Evolutionary conservation across 2,797 vertebrate species (phyloP).

Genomic region (Anomalospiza imberbis): DNA sequence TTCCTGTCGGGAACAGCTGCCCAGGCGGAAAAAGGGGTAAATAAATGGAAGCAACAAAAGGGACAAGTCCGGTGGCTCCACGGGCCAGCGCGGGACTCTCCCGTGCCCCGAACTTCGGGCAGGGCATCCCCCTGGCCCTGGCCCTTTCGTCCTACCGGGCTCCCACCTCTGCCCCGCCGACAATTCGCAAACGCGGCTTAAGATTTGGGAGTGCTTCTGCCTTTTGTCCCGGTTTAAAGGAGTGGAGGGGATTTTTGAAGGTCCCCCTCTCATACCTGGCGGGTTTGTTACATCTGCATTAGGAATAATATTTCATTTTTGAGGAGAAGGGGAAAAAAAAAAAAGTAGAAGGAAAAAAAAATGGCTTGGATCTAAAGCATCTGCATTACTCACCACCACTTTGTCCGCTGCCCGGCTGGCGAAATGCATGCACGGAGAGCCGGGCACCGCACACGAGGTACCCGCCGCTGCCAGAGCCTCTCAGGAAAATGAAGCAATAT

Average conservation of each 20-base stretch:
- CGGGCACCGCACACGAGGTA: slow-evolving; percentile 5
- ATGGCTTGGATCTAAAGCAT: neutral
- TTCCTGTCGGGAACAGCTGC: slow-evolving; percentile 2
- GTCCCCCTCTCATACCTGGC: neutral
- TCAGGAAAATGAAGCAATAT: slow-evolving; percentile 62
- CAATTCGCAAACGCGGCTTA: neutral
- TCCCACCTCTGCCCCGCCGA: neutral
- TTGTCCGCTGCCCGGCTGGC: neutral
- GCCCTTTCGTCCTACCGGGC: neutral
- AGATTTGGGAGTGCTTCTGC: neutral
- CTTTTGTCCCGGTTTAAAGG: neutral
- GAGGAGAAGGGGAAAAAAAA: accelerated
- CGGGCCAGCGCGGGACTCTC: neutral
- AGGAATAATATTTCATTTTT: neutral
- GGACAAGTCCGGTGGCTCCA: neutral
- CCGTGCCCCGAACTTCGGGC: neutral
- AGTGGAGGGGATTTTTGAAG: neutral
- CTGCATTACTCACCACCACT: slow-evolving; percentile 33
- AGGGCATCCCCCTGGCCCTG: neutral
- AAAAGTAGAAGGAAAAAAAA: accelerated
- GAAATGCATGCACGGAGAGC: neutral
- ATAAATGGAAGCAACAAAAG: neutral
- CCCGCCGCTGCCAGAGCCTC: slow-evolving; percentile 56
- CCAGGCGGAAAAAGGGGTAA: neutral
- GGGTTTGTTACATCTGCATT: neutral